Percentiles rank a stretch among this genome's conserved stretches.
These are phyloP conservation scores for Nycteola revayana DNA, from an alignment of 2,888 invertebrate genomes.

Conservation along the genomic window DNA sequence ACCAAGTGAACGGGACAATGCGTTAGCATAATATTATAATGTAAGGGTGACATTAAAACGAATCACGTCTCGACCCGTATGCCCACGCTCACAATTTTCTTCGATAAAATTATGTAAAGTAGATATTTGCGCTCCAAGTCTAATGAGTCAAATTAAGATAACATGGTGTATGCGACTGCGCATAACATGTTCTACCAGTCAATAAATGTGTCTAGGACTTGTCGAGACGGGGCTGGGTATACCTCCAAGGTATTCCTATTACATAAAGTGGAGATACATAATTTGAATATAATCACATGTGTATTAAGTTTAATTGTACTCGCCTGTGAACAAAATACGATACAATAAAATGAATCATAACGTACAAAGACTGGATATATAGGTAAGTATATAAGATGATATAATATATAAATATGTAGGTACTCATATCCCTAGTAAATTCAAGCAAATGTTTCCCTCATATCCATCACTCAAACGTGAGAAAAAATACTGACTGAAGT, in stretches of 20 bases:
- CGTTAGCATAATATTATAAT: constrained; percentile 66
- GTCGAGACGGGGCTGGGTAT: constrained; percentile 49
- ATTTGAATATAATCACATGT: no score
- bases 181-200: constrained; percentile 59
- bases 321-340: no score
- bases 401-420: no score
- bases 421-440: no score
- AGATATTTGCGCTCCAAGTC: constrained; percentile 61
- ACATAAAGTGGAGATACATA: constrained; percentile 15
- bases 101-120: constrained; percentile 75
- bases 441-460: no score
- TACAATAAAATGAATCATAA: no score
- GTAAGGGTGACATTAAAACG: constrained; percentile 63
- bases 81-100: constrained; percentile 72
- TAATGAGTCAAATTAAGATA: constrained; percentile 76
- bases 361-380: no score
- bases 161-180: constrained; percentile 47
- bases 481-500: no score
- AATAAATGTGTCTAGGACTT: constrained; percentile 59
- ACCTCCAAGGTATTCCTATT: constrained; percentile 26
- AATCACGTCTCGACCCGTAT: constrained; percentile 51
- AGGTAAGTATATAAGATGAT: no score
- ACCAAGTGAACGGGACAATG: constrained; percentile 35
- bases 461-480: no score
- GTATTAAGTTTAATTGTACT: no score